Percentiles rank a stretch among this genome's conserved stretches.
phyloP scores from a whole-genome alignment of 2,797 vertebrate genomes.

The Scyliorhinus canicula region DNA sequence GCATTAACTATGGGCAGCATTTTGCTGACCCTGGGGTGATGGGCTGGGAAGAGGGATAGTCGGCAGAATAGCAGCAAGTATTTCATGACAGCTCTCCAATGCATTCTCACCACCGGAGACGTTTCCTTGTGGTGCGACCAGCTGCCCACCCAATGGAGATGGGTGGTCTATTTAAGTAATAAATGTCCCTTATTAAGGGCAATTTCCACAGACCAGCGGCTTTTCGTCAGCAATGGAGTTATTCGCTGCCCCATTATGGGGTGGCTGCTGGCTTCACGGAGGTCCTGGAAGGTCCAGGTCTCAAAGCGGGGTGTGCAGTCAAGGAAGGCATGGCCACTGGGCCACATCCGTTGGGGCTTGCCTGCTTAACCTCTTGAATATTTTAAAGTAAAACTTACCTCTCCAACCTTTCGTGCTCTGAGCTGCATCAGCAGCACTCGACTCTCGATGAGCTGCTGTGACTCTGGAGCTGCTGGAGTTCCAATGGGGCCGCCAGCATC shows the following conservation, averaged over 20 bases:
- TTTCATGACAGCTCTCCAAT: background rate
- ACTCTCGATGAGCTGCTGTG: background rate
- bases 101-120: too few species aligned
- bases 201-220: background rate
- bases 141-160: too few species aligned
- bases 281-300: background rate
- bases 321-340: background rate
- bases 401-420: background rate
- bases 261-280: background rate
- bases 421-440: background rate
- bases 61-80: background rate
- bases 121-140: too few species aligned
- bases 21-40: background rate
- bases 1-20: background rate
- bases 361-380: background rate
- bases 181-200: background rate
- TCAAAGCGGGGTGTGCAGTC: background rate
- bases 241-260: background rate
- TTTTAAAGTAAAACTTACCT: background rate
- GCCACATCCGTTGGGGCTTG: background rate
- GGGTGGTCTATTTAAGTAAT: background rate
- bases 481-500: background rate
- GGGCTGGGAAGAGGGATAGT: background rate
- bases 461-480: background rate
- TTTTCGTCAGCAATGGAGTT: background rate